These are phyloP conservation scores for Andrena chrysosceles DNA, from an alignment of 2,888 invertebrate genomes.

Conservation along the genomic window DNA sequence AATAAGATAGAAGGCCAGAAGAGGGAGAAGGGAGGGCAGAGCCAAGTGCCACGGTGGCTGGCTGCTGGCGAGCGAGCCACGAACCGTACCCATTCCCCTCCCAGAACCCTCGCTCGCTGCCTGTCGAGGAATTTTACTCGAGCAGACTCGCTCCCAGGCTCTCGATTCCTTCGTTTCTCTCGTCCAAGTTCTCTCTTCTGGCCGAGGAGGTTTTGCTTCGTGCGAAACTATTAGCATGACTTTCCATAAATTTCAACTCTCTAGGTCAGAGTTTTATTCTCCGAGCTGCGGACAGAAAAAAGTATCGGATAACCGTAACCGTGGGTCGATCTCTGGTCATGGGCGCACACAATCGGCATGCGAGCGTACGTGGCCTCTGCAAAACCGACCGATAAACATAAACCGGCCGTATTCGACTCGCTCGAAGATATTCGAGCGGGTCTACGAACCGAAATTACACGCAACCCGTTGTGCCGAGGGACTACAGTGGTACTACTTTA, in stretches of 20 bases:
- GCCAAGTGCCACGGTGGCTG: slow-evolving; percentile 82
- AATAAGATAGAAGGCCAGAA: slow-evolving; percentile 53
- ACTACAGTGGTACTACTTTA: slow-evolving; percentile 37
- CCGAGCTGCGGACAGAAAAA: slow-evolving; percentile 12
- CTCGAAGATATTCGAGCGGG: slow-evolving; percentile 13
- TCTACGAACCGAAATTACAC: slow-evolving; percentile 15
- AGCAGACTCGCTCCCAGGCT: slow-evolving; percentile 82
- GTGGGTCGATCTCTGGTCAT: slow-evolving; percentile 7
- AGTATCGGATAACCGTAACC: neutral
- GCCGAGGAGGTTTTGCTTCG: slow-evolving; percentile 59
- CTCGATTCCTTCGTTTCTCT: slow-evolving; percentile 67
- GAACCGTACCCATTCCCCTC: slow-evolving; percentile 74
- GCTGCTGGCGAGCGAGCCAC: slow-evolving; percentile 81
- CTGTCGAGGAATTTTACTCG: slow-evolving; percentile 83
- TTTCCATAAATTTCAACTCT: slow-evolving; percentile 80
- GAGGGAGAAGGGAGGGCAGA: slow-evolving; percentile 69
- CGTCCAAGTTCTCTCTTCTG: slow-evolving; percentile 38
- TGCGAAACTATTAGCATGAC: slow-evolving; percentile 76
- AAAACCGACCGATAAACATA: slow-evolving; percentile 13
- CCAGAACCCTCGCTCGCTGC: slow-evolving; percentile 56
- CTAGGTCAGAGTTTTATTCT: slow-evolving; percentile 80
- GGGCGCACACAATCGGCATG: slow-evolving; percentile 18
- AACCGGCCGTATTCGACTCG: slow-evolving; percentile 14
- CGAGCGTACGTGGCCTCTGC: neutral
- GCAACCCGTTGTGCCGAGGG: slow-evolving; percentile 10